Evolutionary conservation across 2,888 invertebrate genomes (phyloP).

Genomic region (Plusia festucae): DNA sequence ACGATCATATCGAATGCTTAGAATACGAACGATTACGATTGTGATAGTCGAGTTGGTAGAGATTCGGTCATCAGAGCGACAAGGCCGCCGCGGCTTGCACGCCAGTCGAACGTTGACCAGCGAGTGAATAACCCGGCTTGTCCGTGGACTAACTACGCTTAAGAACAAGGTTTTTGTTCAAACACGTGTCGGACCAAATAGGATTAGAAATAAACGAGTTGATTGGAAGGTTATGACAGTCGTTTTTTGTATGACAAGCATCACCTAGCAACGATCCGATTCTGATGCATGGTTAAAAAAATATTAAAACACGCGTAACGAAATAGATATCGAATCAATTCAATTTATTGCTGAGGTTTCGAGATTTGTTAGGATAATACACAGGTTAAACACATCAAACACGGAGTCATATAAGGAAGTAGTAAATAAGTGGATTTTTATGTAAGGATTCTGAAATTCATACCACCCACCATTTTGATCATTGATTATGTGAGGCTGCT

Average conservation of each 20-base stretch:
- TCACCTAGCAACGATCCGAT: background rate
- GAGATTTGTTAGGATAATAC: no score
- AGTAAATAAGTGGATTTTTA: no score
- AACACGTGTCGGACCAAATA: slow-evolving; percentile 7
- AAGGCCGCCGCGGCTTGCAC: slow-evolving; percentile 62
- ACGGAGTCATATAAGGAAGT: no score
- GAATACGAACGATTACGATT: slow-evolving; percentile 20
- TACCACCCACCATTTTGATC: no score
- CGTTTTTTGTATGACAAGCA: background rate
- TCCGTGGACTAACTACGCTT: slow-evolving; percentile 37
- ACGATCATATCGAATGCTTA: slow-evolving; percentile 39
- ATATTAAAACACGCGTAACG: background rate
- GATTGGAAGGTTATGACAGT: background rate
- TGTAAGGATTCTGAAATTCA: no score
- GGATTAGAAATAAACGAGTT: background rate
- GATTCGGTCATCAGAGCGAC: slow-evolving; percentile 62
- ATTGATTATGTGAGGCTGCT: no score
- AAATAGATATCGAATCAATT: background rate
- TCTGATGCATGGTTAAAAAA: no score
- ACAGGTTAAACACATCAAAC: no score
- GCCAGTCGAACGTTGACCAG: slow-evolving; percentile 57
- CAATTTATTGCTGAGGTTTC: no score
- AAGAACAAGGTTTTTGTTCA: slow-evolving; percentile 47
- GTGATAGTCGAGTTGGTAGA: slow-evolving; percentile 9
- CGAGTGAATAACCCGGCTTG: slow-evolving; percentile 51